Evolutionary conservation across 2,888 invertebrate species (phyloP), one percentile per base, ranked within the genome.

Genomic region (Pristionchus mayeri): DNA sequence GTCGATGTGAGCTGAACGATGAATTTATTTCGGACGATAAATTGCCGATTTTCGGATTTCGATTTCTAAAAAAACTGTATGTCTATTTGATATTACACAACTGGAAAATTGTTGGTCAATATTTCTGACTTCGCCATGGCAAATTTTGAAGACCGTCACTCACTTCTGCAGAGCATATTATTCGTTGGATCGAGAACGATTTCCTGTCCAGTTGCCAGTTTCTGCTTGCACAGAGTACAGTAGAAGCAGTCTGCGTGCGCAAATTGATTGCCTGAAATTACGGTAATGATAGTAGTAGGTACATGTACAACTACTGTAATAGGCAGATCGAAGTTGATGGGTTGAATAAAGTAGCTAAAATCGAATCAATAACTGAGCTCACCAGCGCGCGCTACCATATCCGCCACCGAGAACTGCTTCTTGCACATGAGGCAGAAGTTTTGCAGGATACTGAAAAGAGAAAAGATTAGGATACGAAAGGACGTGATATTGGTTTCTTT

Each of bases 301-400:
- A n/a, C n/a, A n/a, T n/a, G n/a, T n/a, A n/a, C n/a, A n/a, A n/a
- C n/a, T n/a, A n/a, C n/a, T n/a, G n/a, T n/a, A n/a, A n/a, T n/a
- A n/a, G n/a, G n/a, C n/a, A n/a, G n/a, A n/a, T n/a, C n/a, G n/a
- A n/a, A 44, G 44, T 44, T 44, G 44, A 13, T 13, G 44, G 34
- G 34, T 3, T 6, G 57, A 4, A 9, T 63, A 63, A 30, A 34
- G 34, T 63, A 63, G 27, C n/a, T 13, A 9, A 3, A 37, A 37
- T 34, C 2, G 27, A 21, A 34, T 34, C 34, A n/a, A 50, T 24
- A 34, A 30, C 27, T 76, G 27, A 76, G 3, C n/a, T 44, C 16
- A 37, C 80, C 80, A 4, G 80, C 80, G 1, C 57, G 18, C 2
- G 30, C 27, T 0, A 80, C 80, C 80, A 80, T 52, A n/a, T 80